These are phyloP conservation scores for Solea senegalensis DNA, from an alignment of 2,113 vertebrate species.

Conservation along the genomic window DNA sequence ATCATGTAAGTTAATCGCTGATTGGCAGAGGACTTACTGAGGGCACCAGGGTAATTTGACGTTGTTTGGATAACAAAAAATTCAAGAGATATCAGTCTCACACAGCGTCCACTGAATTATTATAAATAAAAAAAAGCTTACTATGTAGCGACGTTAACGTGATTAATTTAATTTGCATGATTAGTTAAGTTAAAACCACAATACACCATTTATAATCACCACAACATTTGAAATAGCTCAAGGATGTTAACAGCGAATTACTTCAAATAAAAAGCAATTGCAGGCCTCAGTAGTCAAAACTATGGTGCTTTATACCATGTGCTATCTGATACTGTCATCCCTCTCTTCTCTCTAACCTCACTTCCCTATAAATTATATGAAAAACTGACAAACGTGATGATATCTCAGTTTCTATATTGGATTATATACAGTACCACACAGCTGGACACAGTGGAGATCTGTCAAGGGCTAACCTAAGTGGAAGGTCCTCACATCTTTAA, in stretches of 20 bases:
- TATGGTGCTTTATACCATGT: slow-evolving; percentile 13
- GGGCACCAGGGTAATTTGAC: no score
- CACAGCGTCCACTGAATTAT: no score
- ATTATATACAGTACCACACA: slow-evolving; percentile 35
- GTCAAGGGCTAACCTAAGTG: slow-evolving; percentile 56
- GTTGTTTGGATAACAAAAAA: no score
- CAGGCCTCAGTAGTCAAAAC: slow-evolving; percentile 19
- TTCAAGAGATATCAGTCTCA: no score
- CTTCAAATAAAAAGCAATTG: neutral
- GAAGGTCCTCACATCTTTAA: slow-evolving; percentile 62
- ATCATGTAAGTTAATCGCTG: no score
- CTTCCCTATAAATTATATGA: neutral
- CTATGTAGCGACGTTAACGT: no score
- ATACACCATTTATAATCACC: neutral
- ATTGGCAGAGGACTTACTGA: no score
- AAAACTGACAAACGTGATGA: slow-evolving; percentile 17
- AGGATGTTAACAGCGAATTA: slow-evolving; percentile 1
- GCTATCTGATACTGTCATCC: slow-evolving; percentile 39
- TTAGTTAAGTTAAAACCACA: slow-evolving; percentile 4
- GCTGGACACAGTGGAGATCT: slow-evolving; percentile 25
- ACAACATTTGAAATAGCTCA: slow-evolving; percentile 1
- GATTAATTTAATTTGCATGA: neutral
- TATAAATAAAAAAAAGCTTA: no score
- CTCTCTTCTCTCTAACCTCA: slow-evolving; percentile 4
- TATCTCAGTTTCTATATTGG: slow-evolving; percentile 18